Percentiles rank a stretch among this genome's conserved stretches.
phyloP scores from a whole-genome alignment of 2,888 invertebrate genomes.

The Ametastegia equiseti region DNA sequence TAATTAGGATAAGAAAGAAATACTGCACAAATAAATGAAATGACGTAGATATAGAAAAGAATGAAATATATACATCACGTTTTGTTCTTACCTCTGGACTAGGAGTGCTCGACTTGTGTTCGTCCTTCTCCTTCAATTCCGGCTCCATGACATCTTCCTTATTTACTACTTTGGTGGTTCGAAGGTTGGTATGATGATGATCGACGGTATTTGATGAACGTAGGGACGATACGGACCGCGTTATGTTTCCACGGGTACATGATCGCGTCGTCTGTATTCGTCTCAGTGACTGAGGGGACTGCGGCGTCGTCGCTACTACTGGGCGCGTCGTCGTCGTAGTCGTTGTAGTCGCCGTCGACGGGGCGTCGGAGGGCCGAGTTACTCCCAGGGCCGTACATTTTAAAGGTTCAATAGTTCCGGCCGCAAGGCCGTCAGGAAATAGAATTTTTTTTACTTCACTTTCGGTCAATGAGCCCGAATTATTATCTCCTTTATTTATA shows the following conservation, averaged over 20 bases:
- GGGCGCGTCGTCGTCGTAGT: too few relatives aligned
- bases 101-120: conserved; percentile 65
- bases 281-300: conserved; percentile 34
- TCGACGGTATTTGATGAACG: too few relatives aligned
- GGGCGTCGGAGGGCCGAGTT: conserved; percentile 36
- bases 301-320: conserved; percentile 33
- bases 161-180: too few relatives aligned
- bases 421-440: background rate
- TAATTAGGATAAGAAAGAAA: too few relatives aligned
- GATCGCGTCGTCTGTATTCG: conserved; percentile 39
- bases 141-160: conserved; percentile 72
- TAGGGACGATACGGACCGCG: conserved; percentile 24
- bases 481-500: background rate
- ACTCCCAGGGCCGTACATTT: conserved; percentile 35
- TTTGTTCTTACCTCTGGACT: conserved; percentile 67
- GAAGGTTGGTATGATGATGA: too few relatives aligned
- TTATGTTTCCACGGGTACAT: conserved; percentile 34
- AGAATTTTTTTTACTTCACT: background rate
- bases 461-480: background rate
- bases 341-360: too few relatives aligned
- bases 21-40: too few relatives aligned
- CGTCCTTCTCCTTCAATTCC: conserved; percentile 69
- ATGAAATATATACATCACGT: background rate
- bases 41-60: too few relatives aligned
- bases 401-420: background rate